phyloP scores from a whole-genome alignment of 2,113 vertebrate species.

The Asarcornis scutulata region DNA sequence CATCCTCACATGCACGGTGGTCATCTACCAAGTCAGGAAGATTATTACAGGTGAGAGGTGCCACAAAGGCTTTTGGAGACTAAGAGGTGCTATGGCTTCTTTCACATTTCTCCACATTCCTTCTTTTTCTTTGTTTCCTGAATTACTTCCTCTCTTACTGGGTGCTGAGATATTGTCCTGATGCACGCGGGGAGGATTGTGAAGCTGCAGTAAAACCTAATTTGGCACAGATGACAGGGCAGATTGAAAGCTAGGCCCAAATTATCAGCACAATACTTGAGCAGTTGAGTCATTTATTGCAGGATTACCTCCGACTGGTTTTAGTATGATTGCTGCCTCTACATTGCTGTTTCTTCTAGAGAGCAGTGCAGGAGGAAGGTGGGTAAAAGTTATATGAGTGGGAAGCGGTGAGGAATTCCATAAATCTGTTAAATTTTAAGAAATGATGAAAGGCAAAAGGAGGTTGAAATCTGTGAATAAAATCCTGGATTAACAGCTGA shows the following conservation, averaged over 20 bases:
- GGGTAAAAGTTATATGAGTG: background rate
- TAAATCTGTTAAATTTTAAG: background rate
- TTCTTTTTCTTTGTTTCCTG: background rate
- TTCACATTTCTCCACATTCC: rapidly evolving
- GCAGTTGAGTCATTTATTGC: rapidly evolving
- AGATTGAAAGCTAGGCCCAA: background rate
- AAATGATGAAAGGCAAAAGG: background rate
- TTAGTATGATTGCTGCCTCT: background rate
- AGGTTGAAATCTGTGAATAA: background rate
- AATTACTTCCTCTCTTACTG: background rate
- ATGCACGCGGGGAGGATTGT: background rate
- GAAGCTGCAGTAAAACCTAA: background rate
- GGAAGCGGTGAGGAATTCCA: background rate
- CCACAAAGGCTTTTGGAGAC: rapidly evolving
- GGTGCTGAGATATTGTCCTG: background rate
- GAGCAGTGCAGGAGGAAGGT: background rate
- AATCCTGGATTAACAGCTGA: background rate
- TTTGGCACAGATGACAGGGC: background rate
- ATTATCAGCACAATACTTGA: background rate
- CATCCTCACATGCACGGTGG: conserved; percentile 98
- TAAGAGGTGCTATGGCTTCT: background rate
- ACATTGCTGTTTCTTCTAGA: background rate
- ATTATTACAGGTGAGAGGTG: conserved; percentile 92
- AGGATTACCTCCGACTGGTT: background rate
- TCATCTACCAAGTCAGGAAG: conserved; percentile 95